Base-by-base conservation (phyloP, 2,797 vertebrate genomes). In the Meda fulgida region DNA sequence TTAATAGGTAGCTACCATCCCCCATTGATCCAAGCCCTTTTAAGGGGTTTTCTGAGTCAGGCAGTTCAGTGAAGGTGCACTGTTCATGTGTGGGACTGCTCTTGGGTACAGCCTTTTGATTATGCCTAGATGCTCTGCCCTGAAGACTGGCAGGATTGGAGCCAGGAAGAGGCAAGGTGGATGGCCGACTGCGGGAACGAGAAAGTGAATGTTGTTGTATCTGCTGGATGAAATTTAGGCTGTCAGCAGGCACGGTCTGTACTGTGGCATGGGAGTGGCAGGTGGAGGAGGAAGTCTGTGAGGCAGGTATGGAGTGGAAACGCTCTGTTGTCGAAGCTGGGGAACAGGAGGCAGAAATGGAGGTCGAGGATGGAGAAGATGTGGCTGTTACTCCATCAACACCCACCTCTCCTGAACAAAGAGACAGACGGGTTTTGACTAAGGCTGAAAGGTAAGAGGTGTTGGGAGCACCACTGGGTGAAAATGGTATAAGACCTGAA, bases 181-280 rank as follows among this genome's bases (percentile, higher is more conserved):
- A 94, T 51, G 90, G 94, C 1, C 95, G 93, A 86, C 94, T 95
- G 40, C 94, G 95, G 63, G 94, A 94, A 53, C 95, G 95, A 7
- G 96, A 94, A 40, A 96, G 89, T 0, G 96, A 96, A 86, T 96
- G 95, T 85, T 95, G 95, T 81, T 95, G 95, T 85, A 96, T 95
- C 87, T 96, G 95, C 82, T 96, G 94, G 7, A 95, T 94, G 10
- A 96, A 96, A 78, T 93, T 95, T 85, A 96, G 91, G 85, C 91
- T 94, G 90, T 96, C 96, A 3, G 94, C 92, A 0, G 96, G 95
- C 3, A 95, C 94, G 0, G 95, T 95, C 90, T 95, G 95, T 55
- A 95, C 91, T 0, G 95, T 96, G 80, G 95, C 95, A 73, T 94
- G 79, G 0, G 96, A 96, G 88, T 95, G 95, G 86, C 93, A 93